Base-by-base conservation (phyloP, 1,140 invertebrate genomes). In the Neelides sp. region DNA sequence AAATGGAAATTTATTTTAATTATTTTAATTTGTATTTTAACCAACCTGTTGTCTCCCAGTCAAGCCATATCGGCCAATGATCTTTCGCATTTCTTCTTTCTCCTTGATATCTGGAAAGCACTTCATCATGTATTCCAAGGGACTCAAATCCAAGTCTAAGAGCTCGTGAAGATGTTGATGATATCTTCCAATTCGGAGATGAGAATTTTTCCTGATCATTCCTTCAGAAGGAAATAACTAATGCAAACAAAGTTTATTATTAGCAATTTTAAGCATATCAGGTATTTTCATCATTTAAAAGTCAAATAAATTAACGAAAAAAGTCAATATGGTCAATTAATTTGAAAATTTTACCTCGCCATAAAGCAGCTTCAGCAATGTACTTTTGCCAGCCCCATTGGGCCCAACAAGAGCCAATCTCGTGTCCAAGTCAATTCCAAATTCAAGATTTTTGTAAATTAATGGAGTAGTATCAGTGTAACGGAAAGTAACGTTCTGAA, bases 81-180 rank as follows among this genome's bases (percentile, higher is more conserved):
- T 98, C 71, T 95, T 96, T 44, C 96, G 75, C 93, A 99, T 98
- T 67, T 98, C 94, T 71, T 99, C 96, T 27, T 83, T 79, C 69
- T 99, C 96, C 63, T 97, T 97, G 1, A 99, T 82, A 19, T 95
- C 90, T 0, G 96, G 94, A 66, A 95, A 99, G 55, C 80, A 77
- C 63, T 82, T 83, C 83, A 98, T 83, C 95, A 99, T 98, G 65
- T 96, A 99, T 55, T 99, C 94, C 10, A 99, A 68, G 5, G 96
- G 93, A 17, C 90, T 91, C 46, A 92, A 69, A 64, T 98, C 88
- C 58, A 99, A 67, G 67, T 98, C 94, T 2, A 99, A 71, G 20
- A 95, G 73, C 69, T 99, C 96, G 62, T 95, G 91, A 48, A 99
- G 73, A 77, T 99, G 95, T 71, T 98, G 95, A 68, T 99, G 95